phyloP scores from a whole-genome alignment of 2,797 vertebrate species.

The Emydoidea blandingii region DNA sequence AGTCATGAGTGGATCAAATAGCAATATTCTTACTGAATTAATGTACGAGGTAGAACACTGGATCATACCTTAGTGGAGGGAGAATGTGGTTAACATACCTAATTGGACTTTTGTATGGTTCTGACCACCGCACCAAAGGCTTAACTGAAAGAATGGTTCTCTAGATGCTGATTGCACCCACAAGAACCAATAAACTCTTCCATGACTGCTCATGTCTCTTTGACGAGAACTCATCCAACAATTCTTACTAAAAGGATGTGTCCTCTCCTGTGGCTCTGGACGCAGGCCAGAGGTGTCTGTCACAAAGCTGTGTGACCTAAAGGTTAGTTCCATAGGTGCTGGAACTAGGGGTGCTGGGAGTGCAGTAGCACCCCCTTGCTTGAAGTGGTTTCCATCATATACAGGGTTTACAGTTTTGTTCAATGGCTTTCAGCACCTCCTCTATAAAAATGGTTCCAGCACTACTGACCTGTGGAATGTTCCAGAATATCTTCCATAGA shows the following conservation, averaged over 20 bases:
- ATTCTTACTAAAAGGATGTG: background rate
- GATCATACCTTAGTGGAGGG: background rate
- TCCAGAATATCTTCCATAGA: background rate
- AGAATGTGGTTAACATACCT: background rate
- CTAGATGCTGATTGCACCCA: background rate
- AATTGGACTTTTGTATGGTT: background rate
- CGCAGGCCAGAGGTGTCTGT: background rate
- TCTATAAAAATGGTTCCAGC: too few species aligned
- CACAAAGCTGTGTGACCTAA: background rate
- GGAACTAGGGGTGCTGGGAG: too few species aligned
- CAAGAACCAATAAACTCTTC: background rate
- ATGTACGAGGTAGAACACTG: background rate
- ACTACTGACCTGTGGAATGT: background rate
- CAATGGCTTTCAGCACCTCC: too few species aligned
- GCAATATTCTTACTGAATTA: background rate
- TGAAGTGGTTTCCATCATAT: too few species aligned
- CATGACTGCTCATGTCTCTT: background rate
- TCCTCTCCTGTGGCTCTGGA: background rate
- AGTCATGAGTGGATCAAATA: background rate
- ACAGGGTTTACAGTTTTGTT: too few species aligned
- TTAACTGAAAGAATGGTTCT: slow-evolving; percentile 20
- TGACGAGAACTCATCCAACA: background rate
- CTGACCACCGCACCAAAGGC: background rate
- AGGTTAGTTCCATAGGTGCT: background rate
- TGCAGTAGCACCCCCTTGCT: too few species aligned